Conservation (phyloP, 2,113 vertebrate genomes). For the Tyto alba region DNA sequence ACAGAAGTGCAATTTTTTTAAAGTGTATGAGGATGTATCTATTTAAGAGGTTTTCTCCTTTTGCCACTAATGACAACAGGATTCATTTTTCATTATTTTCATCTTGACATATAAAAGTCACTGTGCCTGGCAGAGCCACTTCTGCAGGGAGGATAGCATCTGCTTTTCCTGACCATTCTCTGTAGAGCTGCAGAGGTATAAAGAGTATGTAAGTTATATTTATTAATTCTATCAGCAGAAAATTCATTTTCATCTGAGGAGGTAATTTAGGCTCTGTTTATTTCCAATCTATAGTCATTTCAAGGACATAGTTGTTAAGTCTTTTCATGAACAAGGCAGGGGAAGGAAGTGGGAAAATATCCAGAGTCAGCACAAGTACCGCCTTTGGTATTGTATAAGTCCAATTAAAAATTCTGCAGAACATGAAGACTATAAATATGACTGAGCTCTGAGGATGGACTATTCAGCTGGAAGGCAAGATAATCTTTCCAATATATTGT, state of each 20-base stretch:
- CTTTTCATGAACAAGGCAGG: neutral
- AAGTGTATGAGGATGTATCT: neutral
- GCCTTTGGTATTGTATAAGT: neutral
- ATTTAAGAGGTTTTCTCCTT: neutral
- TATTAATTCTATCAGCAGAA: neutral
- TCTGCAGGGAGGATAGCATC: neutral
- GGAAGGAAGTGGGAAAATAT: rapidly evolving
- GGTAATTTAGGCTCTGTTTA: neutral
- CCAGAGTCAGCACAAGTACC: neutral
- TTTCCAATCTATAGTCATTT: neutral
- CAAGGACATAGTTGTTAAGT: neutral
- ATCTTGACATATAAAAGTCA: slow-evolving; percentile 4
- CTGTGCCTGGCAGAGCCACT: neutral
- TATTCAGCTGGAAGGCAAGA: neutral
- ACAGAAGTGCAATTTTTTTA: neutral
- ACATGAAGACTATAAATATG: neutral
- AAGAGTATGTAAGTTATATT: neutral
- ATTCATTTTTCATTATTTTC: slow-evolving; percentile 53
- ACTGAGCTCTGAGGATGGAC: neutral
- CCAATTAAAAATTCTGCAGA: neutral
- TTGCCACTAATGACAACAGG: neutral
- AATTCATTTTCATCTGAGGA: neutral
- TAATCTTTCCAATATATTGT: neutral
- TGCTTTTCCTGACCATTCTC: neutral
- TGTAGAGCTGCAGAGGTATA: neutral